These are phyloP conservation scores for Vidua macroura DNA, from an alignment of 2,113 vertebrate genomes.

Conservation along the genomic window DNA sequence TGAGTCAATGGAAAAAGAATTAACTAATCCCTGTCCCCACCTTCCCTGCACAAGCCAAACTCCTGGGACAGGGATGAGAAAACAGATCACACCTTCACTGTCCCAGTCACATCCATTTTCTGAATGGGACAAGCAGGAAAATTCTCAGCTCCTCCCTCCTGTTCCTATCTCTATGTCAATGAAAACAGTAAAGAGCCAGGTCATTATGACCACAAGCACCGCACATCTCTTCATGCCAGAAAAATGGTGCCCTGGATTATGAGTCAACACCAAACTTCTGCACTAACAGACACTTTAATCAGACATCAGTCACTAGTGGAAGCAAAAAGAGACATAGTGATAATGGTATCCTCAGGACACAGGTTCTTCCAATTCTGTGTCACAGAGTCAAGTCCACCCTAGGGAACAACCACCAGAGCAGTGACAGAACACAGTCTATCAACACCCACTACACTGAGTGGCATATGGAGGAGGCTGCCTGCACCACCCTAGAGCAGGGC, in stretches of 20 bases:
- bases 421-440: not conserved
- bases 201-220: not conserved
- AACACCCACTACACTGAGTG: not conserved
- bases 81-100: not conserved
- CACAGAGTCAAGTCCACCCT: not conserved
- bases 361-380: not conserved
- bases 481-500: not conserved
- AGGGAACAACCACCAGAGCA: not conserved
- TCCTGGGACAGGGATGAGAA: not conserved
- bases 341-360: not conserved
- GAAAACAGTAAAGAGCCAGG: not conserved
- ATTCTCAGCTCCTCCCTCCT: not conserved
- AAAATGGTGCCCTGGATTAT: not conserved
- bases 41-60: not conserved
- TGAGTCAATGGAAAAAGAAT: not conserved
- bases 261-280: not conserved
- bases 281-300: not conserved
- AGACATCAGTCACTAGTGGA: not conserved
- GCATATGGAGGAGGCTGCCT: not conserved
- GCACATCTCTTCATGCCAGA: not conserved
- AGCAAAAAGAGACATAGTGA: not conserved
- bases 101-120: not conserved
- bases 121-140: not conserved
- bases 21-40: not conserved
- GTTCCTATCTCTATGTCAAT: not conserved